Evolutionary conservation across 2,888 invertebrate species (phyloP).

Genomic region (Sicus ferrugineus): DNA sequence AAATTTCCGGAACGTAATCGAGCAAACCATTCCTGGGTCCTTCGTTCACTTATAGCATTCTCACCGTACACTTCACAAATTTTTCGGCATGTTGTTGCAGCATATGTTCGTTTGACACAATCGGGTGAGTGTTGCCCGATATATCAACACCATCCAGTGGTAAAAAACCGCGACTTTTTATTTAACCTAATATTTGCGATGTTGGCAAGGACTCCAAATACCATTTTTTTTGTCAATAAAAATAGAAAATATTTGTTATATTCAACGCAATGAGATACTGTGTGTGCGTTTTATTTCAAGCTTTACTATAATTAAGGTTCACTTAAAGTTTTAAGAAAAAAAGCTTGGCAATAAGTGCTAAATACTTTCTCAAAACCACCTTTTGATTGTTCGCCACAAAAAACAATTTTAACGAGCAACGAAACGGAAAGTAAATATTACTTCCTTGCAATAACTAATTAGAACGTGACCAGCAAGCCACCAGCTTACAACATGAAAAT

Average conservation of each 20-base stretch:
- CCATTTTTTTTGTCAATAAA: too few relatives aligned
- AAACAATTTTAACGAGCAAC: slow-evolving; percentile 40
- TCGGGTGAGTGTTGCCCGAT: too few relatives aligned
- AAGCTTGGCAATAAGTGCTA: neutral
- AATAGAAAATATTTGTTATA: too few relatives aligned
- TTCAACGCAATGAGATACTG: too few relatives aligned
- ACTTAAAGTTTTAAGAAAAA: neutral
- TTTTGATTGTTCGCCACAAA: neutral
- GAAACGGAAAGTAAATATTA: slow-evolving; percentile 45
- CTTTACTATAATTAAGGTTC: neutral
- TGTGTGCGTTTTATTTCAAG: too few relatives aligned
- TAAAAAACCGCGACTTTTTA: neutral
- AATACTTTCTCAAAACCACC: neutral
- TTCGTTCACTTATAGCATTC: too few relatives aligned
- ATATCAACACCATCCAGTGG: neutral
- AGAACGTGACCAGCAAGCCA: slow-evolving; percentile 31
- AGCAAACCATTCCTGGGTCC: too few relatives aligned
- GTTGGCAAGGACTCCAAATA: neutral
- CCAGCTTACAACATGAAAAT: neutral
- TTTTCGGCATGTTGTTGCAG: too few relatives aligned
- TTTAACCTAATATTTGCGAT: neutral
- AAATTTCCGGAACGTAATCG: too few relatives aligned
- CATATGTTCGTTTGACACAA: neutral
- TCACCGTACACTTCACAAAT: too few relatives aligned
- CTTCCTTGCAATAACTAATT: slow-evolving; percentile 36